Evolutionary conservation across 2,888 invertebrate species (phyloP).

Genomic region (Aproaerema taeniolella): DNA sequence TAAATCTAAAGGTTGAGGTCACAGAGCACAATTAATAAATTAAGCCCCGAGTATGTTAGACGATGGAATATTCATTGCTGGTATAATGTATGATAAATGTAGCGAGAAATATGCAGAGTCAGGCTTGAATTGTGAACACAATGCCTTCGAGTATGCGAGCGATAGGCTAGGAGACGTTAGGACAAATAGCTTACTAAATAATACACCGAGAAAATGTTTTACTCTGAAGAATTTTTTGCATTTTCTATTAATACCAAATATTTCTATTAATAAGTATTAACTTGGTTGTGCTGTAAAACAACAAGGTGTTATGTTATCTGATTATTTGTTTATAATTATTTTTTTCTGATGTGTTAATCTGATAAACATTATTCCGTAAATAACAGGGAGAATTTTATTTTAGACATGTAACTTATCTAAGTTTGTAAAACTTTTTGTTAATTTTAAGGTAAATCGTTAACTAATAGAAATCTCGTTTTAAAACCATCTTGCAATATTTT

Average conservation of each 20-base stretch:
- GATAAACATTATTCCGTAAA: neutral
- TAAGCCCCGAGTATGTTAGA: slow-evolving; percentile 43
- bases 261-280: neutral
- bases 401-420: too few relatives aligned
- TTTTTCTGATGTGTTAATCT: neutral
- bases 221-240: neutral
- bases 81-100: slow-evolving; percentile 34
- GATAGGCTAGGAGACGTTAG: neutral
- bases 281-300: neutral
- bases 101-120: slow-evolving; percentile 47
- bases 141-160: neutral
- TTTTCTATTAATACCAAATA: neutral
- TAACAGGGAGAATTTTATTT: too few relatives aligned
- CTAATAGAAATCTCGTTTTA: too few relatives aligned
- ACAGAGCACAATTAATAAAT: slow-evolving; percentile 26
- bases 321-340: neutral
- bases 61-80: slow-evolving; percentile 66
- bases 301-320: neutral
- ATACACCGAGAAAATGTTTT: neutral
- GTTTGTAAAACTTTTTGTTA: too few relatives aligned
- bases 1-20: slow-evolving; percentile 23
- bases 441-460: too few relatives aligned
- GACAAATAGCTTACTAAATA: neutral
- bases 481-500: too few relatives aligned
- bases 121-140: slow-evolving; percentile 20